phyloP scores from a whole-genome alignment of 1,140 invertebrate species.

The Gerris buenoi region DNA sequence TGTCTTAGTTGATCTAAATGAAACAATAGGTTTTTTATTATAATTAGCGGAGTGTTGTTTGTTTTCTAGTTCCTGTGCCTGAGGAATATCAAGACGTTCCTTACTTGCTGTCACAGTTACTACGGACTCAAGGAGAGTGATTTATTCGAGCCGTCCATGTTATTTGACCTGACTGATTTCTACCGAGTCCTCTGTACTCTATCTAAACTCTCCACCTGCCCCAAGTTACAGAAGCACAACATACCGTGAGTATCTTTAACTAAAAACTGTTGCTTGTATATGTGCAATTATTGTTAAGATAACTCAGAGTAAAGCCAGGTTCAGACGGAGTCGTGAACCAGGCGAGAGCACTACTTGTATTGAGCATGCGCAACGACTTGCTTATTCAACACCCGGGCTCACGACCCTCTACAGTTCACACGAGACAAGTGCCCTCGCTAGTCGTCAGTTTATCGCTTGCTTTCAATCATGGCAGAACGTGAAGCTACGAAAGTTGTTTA shows the following conservation, averaged over 20 bases:
- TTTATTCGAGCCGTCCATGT: slow-evolving; percentile 78
- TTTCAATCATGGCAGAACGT: too few relatives aligned
- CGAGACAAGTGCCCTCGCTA: too few relatives aligned
- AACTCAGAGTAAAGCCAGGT: neutral
- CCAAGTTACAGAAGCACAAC: slow-evolving; percentile 43
- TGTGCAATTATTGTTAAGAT: neutral
- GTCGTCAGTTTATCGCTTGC: too few relatives aligned
- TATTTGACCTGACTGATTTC: slow-evolving; percentile 89
- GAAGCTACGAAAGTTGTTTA: too few relatives aligned
- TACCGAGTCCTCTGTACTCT: slow-evolving; percentile 78
- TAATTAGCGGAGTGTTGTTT: too few relatives aligned
- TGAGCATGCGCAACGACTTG: too few relatives aligned
- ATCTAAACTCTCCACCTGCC: slow-evolving; percentile 68
- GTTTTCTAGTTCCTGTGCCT: slow-evolving; percentile 78
- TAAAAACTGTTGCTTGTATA: too few relatives aligned
- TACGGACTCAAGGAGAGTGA: slow-evolving; percentile 75
- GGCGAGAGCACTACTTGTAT: too few relatives aligned
- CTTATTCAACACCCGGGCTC: too few relatives aligned
- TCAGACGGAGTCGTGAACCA: neutral
- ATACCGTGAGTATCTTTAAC: slow-evolving; percentile 53
- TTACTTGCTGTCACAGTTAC: slow-evolving; percentile 62
- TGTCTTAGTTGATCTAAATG: too few relatives aligned
- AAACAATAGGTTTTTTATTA: too few relatives aligned
- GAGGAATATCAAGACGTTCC: slow-evolving; percentile 83
- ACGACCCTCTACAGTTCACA: too few relatives aligned